Evolutionary conservation across 1,140 invertebrate genomes (phyloP).

Genomic region (Drosophila nigrodunni): DNA sequence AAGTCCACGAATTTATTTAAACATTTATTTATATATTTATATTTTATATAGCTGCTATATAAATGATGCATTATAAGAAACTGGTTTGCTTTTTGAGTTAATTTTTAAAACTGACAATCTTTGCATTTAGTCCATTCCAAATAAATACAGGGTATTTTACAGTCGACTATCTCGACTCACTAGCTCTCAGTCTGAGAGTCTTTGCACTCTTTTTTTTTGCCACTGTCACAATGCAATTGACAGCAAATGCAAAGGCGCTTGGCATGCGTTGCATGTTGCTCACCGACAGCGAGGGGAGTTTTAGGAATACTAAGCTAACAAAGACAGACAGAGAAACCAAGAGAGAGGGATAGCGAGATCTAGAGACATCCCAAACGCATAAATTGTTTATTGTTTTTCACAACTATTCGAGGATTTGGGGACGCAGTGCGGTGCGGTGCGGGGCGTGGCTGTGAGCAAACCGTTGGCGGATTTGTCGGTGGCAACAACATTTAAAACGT

Average conservation of each 20-base stretch:
- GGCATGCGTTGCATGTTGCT: constrained; percentile 73
- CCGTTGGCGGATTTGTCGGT: not conserved
- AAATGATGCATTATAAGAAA: no score
- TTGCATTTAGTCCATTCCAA: no score
- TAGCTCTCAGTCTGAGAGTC: no score
- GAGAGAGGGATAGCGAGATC: not conserved
- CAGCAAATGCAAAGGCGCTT: constrained; percentile 79
- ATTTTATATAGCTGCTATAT: no score
- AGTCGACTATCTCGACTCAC: not conserved
- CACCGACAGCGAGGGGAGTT: not conserved
- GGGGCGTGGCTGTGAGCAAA: not conserved
- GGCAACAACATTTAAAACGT: constrained; percentile 62
- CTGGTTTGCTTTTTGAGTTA: no score
- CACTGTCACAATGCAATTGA: constrained; percentile 62
- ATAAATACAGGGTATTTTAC: constrained; percentile 1
- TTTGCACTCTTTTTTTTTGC: constrained; percentile 1
- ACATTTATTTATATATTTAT: no score
- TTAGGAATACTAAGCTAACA: not conserved
- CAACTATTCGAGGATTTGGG: constrained; percentile 35
- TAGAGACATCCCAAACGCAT: constrained; percentile 75
- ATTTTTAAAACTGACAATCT: no score
- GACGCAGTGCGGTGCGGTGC: constrained; percentile 3
- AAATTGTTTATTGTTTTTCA: constrained; percentile 75
- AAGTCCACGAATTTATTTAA: no score
- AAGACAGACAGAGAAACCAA: not conserved